A percentile compares a stretch with the other conserved stretches of the same genome.
Conservation (phyloP, 2,888 invertebrate genomes). For the Heliconius ismenius region DNA sequence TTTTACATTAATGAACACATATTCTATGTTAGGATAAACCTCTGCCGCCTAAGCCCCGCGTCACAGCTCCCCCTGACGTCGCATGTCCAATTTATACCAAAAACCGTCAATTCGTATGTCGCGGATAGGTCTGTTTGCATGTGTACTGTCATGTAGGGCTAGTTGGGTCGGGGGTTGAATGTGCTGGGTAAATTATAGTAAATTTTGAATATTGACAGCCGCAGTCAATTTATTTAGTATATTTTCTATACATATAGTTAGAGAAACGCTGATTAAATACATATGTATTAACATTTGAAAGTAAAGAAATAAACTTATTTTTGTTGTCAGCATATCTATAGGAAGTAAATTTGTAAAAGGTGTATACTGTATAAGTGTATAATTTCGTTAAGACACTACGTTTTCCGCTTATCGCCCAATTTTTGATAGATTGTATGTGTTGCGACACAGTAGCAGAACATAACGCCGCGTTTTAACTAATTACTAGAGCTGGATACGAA, state of each 20-base stretch:
- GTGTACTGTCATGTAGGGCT: constrained; percentile 5
- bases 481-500: not conserved
- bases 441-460: not conserved
- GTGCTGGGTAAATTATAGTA: not conserved
- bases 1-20: constrained; percentile 5
- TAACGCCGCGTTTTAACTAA: not conserved
- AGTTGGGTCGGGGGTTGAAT: not conserved
- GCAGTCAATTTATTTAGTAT: not conserved
- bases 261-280: not conserved
- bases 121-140: constrained; percentile 24
- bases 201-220: not conserved
- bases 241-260: not conserved
- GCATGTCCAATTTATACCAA: constrained; percentile 32
- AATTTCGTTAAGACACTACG: too few relatives aligned
- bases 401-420: too few relatives aligned
- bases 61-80: constrained; percentile 27
- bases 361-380: not conserved
- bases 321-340: not conserved
- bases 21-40: constrained; percentile 20
- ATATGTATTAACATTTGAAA: not conserved
- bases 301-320: not conserved
- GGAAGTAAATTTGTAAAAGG: not conserved
- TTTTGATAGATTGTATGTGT: too few relatives aligned
- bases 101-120: constrained; percentile 26
- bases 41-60: constrained; percentile 26